These are phyloP conservation scores for Chaetorhynchus papuensis DNA, from an alignment of 2,113 vertebrate genomes.

Conservation along the genomic window DNA sequence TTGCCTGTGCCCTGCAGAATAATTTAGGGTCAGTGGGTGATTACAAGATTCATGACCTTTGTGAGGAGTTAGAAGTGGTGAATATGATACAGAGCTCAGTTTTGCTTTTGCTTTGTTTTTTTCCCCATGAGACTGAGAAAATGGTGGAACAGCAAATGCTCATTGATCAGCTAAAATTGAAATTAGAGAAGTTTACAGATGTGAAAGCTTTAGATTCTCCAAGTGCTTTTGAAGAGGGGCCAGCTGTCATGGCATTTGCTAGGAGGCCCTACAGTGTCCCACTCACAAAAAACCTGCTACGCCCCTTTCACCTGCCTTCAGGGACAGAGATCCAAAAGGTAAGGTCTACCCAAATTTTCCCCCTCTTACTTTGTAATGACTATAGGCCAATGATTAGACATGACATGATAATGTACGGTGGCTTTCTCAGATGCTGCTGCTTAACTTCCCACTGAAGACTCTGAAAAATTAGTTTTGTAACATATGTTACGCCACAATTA, in stretches of 20 bases:
- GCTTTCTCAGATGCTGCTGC: background rate
- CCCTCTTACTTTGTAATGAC: background rate
- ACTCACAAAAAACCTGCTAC: slow-evolving; percentile 47
- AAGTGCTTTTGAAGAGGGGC: slow-evolving; percentile 31
- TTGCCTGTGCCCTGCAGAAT: background rate
- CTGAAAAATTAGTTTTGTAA: background rate
- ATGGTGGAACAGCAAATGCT: slow-evolving; percentile 85
- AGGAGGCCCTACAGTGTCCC: slow-evolving; percentile 79
- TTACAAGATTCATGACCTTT: background rate
- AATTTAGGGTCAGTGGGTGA: background rate
- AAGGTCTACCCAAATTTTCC: background rate
- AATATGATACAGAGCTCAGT: background rate
- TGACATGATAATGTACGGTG: background rate
- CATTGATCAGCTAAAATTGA: slow-evolving; percentile 75
- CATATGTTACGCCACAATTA: background rate
- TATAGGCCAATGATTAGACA: background rate
- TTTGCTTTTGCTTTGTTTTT: background rate
- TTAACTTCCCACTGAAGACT: background rate
- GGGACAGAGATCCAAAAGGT: slow-evolving; percentile 73
- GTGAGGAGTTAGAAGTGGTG: background rate
- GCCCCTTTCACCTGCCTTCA: slow-evolving; percentile 21
- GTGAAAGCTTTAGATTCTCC: slow-evolving; percentile 27
- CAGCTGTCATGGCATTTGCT: background rate
- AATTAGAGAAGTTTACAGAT: slow-evolving; percentile 58
- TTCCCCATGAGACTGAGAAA: slow-evolving; percentile 78